Evolutionary conservation across 2,888 invertebrate genomes (phyloP), one percentile per base, ranked within the genome.

Genomic region (Luperina testacea): DNA sequence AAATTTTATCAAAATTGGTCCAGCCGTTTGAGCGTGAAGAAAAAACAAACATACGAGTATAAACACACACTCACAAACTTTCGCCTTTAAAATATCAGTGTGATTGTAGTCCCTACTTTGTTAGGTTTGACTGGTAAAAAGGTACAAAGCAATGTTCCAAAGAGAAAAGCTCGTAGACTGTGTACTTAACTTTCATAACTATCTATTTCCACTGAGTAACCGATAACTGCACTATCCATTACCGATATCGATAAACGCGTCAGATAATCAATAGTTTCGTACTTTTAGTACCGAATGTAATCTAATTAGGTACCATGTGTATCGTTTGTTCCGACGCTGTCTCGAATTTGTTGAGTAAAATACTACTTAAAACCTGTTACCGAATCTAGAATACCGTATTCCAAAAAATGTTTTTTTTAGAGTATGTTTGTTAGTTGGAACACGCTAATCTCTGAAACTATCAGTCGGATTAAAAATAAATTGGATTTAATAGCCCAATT

Each of bases 171-270:
- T 51, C 13, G 3, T 7, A 51, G 0, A 27, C 24, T 51, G 6
- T 17, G 8, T 45, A 1, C 24, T 2, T 51, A 17, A 17, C 5
- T 32, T 27, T 9, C 32, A 42, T 15, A 24, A 27, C 1, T 24
- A 51, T 24, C 1, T 74, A 24, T 48, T 24, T 48, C 15, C 48
- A 48, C 20, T 32, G 11, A 27, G 9, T 53, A 15, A 20, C 32
- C 32, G 57, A 78, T 68, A 77, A 59, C n/a, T 59, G 42, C 9
- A 32, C 51, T 77, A 83, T 70, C 64, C 51, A 45, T 27, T 27
- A 51, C 15, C 11, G 57, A 59, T 51, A 69, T 84, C 72, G 72
- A 69, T 72, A 72, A 59, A 72, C 15, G 15, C 2, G 20, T 59
- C n/a, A 48, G 24, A 24, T 32, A 68, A 72, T 64, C 57, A 45